Evolutionary conservation across 1,140 invertebrate genomes (phyloP), one percentile per base, ranked within the genome.

Genomic region (Caenorhabditis briggsae): DNA sequence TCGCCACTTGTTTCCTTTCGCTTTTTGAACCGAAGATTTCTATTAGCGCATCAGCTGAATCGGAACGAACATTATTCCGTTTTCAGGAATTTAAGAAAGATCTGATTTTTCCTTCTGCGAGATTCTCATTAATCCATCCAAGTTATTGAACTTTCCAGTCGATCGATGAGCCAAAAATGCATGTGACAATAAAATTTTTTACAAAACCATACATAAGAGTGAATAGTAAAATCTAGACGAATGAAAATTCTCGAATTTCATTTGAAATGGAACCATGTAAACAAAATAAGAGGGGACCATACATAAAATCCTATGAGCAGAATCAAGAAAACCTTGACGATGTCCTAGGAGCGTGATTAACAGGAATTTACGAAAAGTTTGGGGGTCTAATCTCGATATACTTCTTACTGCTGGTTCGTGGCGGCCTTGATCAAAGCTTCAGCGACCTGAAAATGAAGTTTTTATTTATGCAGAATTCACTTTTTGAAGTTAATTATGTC

Each of bases 371-470:
- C 46, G 46, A 50, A 33, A 53, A 78, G 70, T 78, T 78, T 53
- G 5, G 46, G 70, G 70, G 46, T 78, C 70, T 78, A 78, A 7
- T 78, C n/a, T 50, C 18, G 53, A 50, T 16, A 70, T 14, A 70
- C 20, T 56, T n/a, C 55, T 88, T 89, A 88, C 20, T 85, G 64
- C 41, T 83, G 82, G 64, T 88, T 91, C 41, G 86, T 85, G 41
- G 85, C 88, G 56, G 91, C 91, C 83, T 90, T 92, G 59, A 91
- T 53, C 11, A 91, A 70, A 41, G 89, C 91, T 82, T 91, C 90
- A 74, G 91, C 90, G 18, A 92, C 82, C 82, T 83, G 82, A 14
- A 83, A 83, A 33, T 46, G 18, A 25, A 33, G 25, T 74, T 46
- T 74, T 74, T 33, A 33, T 11, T 74, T n/a, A 6, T 8, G 23